Percentiles rank a stretch among this genome's conserved stretches.
These are phyloP conservation scores for Pammene aurita DNA, from an alignment of 2,888 invertebrate species.

Conservation along the genomic window DNA sequence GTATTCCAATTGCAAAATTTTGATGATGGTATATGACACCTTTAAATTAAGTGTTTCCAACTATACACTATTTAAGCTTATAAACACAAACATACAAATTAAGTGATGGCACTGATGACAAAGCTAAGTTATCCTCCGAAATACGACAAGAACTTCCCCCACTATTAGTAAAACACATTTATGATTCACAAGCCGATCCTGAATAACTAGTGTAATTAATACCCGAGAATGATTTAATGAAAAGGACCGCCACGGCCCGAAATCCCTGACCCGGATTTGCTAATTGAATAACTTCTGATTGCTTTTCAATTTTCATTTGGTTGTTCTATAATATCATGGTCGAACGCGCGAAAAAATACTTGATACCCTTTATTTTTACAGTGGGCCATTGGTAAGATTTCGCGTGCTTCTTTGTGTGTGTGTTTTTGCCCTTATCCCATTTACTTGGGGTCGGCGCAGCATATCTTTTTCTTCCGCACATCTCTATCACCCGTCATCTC, in stretches of 20 bases:
- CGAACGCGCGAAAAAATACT: neutral
- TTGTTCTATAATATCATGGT: neutral
- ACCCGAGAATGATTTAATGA: constrained; percentile 28
- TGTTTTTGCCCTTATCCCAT: too few species aligned
- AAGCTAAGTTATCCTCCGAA: neutral
- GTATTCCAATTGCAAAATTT: too few species aligned
- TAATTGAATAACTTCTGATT: constrained; percentile 36
- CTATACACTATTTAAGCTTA: neutral
- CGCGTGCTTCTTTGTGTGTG: too few species aligned
- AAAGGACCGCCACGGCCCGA: constrained; percentile 14
- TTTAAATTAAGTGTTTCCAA: neutral
- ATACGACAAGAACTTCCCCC: neutral
- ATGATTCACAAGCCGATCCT: constrained; percentile 7
- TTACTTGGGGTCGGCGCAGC: too few species aligned
- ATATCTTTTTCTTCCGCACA: too few species aligned
- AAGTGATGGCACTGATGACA: neutral
- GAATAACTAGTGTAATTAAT: constrained; percentile 31
- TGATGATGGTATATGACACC: neutral
- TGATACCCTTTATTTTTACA: neutral
- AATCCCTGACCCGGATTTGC: constrained; percentile 28
- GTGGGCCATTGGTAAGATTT: too few species aligned
- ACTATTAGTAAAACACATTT: neutral
- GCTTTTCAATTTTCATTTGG: constrained; percentile 29
- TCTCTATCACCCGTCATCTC: too few species aligned
- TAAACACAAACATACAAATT: constrained; percentile 2